A percentile compares a stretch with the other conserved stretches of the same genome.
Evolutionary conservation across 2,888 invertebrate genomes (phyloP).

Genomic region (Phyllotreta cruciferae): DNA sequence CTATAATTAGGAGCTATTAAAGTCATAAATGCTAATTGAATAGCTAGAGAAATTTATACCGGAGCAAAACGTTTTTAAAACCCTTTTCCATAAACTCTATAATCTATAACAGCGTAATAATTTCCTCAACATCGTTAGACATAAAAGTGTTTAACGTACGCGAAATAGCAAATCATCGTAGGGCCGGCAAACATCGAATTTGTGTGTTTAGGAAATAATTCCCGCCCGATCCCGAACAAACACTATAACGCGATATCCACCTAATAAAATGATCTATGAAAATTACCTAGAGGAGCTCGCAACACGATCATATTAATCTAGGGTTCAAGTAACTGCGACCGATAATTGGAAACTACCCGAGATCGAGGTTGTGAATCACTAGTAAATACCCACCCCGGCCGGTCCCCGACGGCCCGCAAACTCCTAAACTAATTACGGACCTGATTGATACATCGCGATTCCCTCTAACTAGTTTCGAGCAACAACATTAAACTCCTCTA

Average conservation of each 20-base stretch:
- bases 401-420: conserved; percentile 39
- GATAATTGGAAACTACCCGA: conserved; percentile 39
- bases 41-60: too few relatives aligned
- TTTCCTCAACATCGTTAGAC: conserved; percentile 1
- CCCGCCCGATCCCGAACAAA: conserved; percentile 20
- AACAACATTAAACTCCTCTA: not conserved
- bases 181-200: conserved; percentile 20
- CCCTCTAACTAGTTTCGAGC: conserved; percentile 9
- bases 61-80: too few relatives aligned
- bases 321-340: conserved; percentile 32
- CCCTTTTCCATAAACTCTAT: too few relatives aligned
- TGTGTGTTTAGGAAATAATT: conserved; percentile 27
- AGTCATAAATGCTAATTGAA: too few relatives aligned
- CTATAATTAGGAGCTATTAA: too few relatives aligned
- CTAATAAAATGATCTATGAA: conserved; percentile 35
- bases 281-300: conserved; percentile 25
- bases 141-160: conserved; percentile 16
- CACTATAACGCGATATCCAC: conserved; percentile 24
- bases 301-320: conserved; percentile 35
- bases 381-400: conserved; percentile 40
- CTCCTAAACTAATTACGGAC: conserved; percentile 50
- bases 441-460: conserved; percentile 47
- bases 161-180: conserved; percentile 16
- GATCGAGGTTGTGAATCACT: conserved; percentile 33
- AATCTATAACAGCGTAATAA: not conserved